A percentile compares a stretch with the other conserved stretches of the same genome.
These are phyloP conservation scores for Psittacula echo DNA, from an alignment of 2,797 vertebrate genomes.

Conservation along the genomic window DNA sequence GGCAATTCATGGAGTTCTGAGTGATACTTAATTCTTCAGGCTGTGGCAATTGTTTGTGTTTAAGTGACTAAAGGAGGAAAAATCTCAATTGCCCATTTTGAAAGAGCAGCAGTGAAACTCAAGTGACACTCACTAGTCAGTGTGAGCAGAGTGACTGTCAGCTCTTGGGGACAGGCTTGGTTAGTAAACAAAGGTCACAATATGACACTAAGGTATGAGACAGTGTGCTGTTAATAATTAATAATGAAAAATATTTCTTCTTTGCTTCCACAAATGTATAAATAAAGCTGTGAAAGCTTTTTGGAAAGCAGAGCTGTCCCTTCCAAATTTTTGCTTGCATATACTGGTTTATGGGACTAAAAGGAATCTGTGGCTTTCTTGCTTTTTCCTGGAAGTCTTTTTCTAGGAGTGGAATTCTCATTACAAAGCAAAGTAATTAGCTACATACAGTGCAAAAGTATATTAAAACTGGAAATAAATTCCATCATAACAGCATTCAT, in stretches of 20 bases:
- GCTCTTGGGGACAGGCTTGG: neutral
- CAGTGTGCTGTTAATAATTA: neutral
- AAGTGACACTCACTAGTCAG: accelerated
- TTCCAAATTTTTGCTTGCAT: neutral
- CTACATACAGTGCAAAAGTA: neutral
- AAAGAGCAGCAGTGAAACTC: neutral
- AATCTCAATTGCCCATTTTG: neutral
- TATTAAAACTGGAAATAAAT: neutral
- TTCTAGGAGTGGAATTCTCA: neutral
- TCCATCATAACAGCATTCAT: neutral
- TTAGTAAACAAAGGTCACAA: neutral
- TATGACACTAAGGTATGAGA: neutral
- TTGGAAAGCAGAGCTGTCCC: neutral
- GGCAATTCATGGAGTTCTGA: neutral
- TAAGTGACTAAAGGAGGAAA: neutral
- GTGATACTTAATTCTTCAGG: neutral
- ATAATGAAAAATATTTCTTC: neutral
- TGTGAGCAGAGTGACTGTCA: neutral
- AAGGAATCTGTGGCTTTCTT: neutral
- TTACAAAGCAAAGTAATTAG: neutral
- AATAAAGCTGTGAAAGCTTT: neutral
- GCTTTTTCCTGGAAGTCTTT: neutral
- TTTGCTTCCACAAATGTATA: neutral
- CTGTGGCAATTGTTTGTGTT: neutral
- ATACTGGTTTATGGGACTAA: neutral